A percentile compares a stretch with the other conserved stretches of the same genome.
These are phyloP conservation scores for Cryptotis parvus DNA, from an alignment of 2,113 vertebrate genomes.

Conservation along the genomic window DNA sequence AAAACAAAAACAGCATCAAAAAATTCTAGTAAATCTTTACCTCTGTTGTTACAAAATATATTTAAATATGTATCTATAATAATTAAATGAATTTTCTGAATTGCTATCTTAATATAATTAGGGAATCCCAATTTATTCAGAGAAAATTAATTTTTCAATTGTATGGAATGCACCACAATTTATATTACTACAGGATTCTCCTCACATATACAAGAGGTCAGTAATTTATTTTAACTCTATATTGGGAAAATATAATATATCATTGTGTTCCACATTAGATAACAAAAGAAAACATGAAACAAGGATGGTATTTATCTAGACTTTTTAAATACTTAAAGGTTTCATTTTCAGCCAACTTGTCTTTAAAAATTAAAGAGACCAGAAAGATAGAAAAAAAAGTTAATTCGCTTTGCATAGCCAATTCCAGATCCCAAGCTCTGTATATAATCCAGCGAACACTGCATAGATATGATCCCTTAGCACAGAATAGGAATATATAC, in stretches of 20 bases:
- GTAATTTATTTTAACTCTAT: neutral
- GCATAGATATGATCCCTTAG: too few species aligned
- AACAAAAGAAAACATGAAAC: constrained; percentile 14
- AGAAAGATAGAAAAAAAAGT: too few species aligned
- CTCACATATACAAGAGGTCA: neutral
- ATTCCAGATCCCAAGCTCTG: too few species aligned
- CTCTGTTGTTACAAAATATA: neutral
- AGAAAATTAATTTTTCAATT: constrained; percentile 44
- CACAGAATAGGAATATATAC: too few species aligned
- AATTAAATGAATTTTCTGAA: neutral
- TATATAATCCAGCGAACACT: too few species aligned
- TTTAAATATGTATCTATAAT: neutral
- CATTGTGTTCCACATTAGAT: neutral
- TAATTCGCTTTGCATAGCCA: too few species aligned
- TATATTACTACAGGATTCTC: neutral
- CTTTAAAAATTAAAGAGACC: neutral
- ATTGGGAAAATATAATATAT: neutral
- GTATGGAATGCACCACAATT: neutral
- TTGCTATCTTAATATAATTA: neutral
- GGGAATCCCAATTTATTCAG: neutral
- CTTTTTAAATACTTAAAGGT: neutral
- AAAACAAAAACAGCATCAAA: neutral
- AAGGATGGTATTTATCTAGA: neutral
- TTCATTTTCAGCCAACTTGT: neutral
- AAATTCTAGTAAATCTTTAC: neutral